Conservation (phyloP, 1,140 invertebrate genomes). For the Bombus ignitus region DNA sequence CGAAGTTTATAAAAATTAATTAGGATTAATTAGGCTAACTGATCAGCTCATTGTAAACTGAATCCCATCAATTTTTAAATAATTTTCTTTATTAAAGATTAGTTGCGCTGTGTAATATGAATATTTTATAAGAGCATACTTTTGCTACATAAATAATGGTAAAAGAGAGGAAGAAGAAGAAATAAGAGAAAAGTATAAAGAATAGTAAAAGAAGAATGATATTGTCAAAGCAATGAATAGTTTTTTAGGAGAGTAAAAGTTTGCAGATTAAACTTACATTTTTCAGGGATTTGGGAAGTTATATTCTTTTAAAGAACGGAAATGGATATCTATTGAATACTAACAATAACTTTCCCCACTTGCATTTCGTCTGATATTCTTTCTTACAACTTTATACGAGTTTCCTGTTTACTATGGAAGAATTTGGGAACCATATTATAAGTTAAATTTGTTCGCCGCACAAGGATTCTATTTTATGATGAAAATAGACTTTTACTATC, state of each 20-base stretch:
- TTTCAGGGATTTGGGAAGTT: not conserved
- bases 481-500: not conserved
- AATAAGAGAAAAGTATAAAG: no score
- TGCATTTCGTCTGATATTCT: not conserved
- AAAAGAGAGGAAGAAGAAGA: not conserved
- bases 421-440: slow-evolving; percentile 2
- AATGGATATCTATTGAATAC: slow-evolving; percentile 25
- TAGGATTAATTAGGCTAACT: no score
- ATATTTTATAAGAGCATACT: no score
- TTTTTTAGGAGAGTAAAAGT: slow-evolving; percentile 5
- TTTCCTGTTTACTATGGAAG: slow-evolving; percentile 13
- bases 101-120: no score
- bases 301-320: not conserved
- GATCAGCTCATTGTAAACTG: no score
- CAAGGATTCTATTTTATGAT: not conserved
- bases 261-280: slow-evolving; percentile 5
- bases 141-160: not conserved
- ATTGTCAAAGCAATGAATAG: not conserved
- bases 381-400: not conserved
- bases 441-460: not conserved
- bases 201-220: not conserved
- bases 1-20: no score
- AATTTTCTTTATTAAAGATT: no score
- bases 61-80: no score
- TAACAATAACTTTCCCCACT: slow-evolving; percentile 29